Evolutionary conservation across 2,888 invertebrate genomes (phyloP), one percentile per base, ranked within the genome.

Genomic region (Coenonympha glycerion): DNA sequence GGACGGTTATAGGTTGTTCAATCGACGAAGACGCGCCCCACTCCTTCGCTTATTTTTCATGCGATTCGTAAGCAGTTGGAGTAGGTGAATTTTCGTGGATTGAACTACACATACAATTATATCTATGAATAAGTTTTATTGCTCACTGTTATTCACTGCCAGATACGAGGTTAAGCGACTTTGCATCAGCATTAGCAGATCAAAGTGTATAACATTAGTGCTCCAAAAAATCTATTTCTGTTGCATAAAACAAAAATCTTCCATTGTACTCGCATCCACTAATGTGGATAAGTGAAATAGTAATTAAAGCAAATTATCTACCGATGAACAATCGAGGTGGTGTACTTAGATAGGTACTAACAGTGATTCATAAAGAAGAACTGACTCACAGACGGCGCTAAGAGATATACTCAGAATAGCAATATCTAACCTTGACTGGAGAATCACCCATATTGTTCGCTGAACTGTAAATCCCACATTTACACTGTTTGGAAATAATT

Each of bases 361-460:
- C 47, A 47, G 60, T 83, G 83, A 83, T 60, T 83, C 82, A 84
- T 63, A 55, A 59, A 56, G 50, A 55, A 54, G 58, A 60, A 68
- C 74, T 84, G 81, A 84, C 68, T 84, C 82, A 84, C 63, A 60
- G 66, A 61, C 68, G 71, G 72, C 69, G 75, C 71, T 78, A 77
- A 80, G 69, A 75, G 75, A 79, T 78, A 73, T 82, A 83, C 83
- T 78, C 61, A 73, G 83, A 85, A 84, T 76, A 79, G 74, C 71
- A 65, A 68, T 16, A 22, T 24, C 21, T 77, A 77, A 69, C 84
- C 82, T 85, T 84, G 83, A 78, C 72, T 78, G 66, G 62, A 59
- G 63, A 63, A 54, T 33, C 47, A 49, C 41, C 52, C 59, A 60
- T 57, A 62, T 60, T 56, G 58, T 53, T 59, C 55, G 60, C 40